Conservation (phyloP, 2,888 invertebrate species). For the Apotomis turbidana region DNA sequence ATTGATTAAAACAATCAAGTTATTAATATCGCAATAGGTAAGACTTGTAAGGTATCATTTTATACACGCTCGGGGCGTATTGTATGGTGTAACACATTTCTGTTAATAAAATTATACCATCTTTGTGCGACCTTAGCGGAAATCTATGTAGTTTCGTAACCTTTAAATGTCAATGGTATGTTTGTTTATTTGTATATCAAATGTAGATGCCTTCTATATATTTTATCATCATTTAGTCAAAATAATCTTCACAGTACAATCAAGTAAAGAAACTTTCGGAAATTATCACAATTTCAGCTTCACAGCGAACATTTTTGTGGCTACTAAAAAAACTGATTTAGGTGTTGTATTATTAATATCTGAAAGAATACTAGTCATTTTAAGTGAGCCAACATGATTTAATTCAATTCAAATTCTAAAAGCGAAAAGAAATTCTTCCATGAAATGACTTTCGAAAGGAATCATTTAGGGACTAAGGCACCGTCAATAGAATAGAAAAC, state of each 20-base stretch:
- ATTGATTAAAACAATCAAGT: constrained; percentile 38
- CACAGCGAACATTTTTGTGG: no score
- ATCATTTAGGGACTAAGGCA: constrained; percentile 46
- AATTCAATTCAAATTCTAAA: constrained; percentile 24
- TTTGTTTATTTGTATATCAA: constrained; percentile 7
- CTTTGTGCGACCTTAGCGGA: constrained; percentile 30
- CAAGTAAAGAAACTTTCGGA: no score
- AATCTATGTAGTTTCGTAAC: constrained; percentile 12
- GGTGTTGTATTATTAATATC: no score
- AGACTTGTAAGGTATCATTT: constrained; percentile 25
- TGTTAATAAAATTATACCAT: constrained; percentile 40
- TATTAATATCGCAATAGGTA: constrained; percentile 17
- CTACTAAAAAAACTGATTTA: no score
- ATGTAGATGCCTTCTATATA: background rate
- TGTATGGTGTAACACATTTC: constrained; percentile 33
- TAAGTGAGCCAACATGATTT: background rate
- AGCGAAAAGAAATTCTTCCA: constrained; percentile 19
- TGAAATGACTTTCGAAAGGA: constrained; percentile 45
- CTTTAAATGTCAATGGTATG: constrained; percentile 37
- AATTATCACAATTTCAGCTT: no score
- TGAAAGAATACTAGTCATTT: background rate
- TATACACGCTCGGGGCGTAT: constrained; percentile 22
- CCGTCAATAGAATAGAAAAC: constrained; percentile 55
- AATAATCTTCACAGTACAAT: no score
- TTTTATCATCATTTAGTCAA: background rate